Base-by-base conservation (phyloP, 2,888 invertebrate species). In the Hypolimnas misippus region DNA sequence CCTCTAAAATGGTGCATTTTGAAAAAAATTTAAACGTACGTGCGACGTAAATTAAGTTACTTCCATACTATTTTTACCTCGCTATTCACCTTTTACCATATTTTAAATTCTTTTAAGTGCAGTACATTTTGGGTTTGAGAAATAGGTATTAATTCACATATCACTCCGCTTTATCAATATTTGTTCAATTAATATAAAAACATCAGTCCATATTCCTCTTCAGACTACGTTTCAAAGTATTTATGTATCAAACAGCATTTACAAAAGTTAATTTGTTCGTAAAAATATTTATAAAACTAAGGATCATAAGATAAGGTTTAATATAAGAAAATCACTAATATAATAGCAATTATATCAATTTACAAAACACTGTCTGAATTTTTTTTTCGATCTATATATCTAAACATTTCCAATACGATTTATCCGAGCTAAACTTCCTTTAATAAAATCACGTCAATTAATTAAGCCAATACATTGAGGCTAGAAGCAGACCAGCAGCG, bases 381-480 rank as follows among this genome's bases (percentile, higher is more conserved):
- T 19, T 12, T 5, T 10, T 46, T n/a, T 17, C 12, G 19, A 10
- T 7, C 10, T 0, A 12, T n/a, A 4, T 42, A 42, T 2, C 44
- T n/a, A 19, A 46, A 46, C 44, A 46, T 21, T 21, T 17, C 17
- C 42, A 46, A 21, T 21, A 21, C 44, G 21, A n/a, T 21, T 12
- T 46, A 46, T 46, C 44, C 21, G 8, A 14, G n/a, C 12, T 14
- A 49, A 49, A 54, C 53, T 35, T n/a, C 10, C 17, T 14, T 38
- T 17, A 29, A n/a, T 54, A 38, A 49, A 60, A 46, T 60, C 46
- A 17, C 7, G 25, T 29, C 38, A 63, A 63, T 66, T 66, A 66
- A 66, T 63, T 59, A 49, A 63, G 35, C 31, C 16, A 29, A 46
- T 58, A 55, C 58, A 58, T 55, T 62, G 51, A 58, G 58, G 62